Base-by-base conservation (phyloP, 2,888 invertebrate genomes). In the Argyresthia albistria region DNA sequence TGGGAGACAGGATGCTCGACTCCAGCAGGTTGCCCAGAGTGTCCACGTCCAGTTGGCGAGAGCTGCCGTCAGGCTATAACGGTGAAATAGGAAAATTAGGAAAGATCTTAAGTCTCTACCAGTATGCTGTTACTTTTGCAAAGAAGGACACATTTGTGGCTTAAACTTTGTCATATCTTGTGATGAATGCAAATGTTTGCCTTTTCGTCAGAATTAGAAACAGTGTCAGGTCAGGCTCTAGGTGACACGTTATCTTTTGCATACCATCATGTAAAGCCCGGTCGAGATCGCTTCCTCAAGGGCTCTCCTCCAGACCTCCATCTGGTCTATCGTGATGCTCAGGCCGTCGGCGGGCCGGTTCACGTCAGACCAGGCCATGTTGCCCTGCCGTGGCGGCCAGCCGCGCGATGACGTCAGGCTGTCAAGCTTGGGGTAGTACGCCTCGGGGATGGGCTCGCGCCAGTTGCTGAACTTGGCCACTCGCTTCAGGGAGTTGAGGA, bases 371-470 rank as follows among this genome's bases (percentile, higher is more conserved):
- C 93, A 82, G 1, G 61, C 56, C 65, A 91, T 89, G 57, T 90
- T 89, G 14, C 89, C 78, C 14, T 91, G 89, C 37, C 95, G 89
- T 0, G 93, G 89, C 0, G 95, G 93, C 90, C 93, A 95, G 0
- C 92, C 90, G 25, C 94, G 90, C 52, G 93, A 92, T 43, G 90
- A 88, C 0, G 90, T 91, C 60, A 91, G 73, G 56, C 93, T 93
- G 73, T 95, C 92, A 43, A 96, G 78, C 78, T 95, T 96, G 0
- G 95, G 93, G 78, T 93, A 96, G 67, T 96, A 96, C 0, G 92
- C 95, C 68, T 95, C 95, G 0, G 88, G 78, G 51, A 95, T 91
- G 0, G 92, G 90, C 6, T 91, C 91, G 9, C 91, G 89, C 73
- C 92, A 90, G 70, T 94, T 92, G 56, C 88, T 89, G 50, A 93